Percentiles rank a stretch among this genome's conserved stretches.
phyloP scores from a whole-genome alignment of 2,888 invertebrate species.

The Serripes groenlandicus region DNA sequence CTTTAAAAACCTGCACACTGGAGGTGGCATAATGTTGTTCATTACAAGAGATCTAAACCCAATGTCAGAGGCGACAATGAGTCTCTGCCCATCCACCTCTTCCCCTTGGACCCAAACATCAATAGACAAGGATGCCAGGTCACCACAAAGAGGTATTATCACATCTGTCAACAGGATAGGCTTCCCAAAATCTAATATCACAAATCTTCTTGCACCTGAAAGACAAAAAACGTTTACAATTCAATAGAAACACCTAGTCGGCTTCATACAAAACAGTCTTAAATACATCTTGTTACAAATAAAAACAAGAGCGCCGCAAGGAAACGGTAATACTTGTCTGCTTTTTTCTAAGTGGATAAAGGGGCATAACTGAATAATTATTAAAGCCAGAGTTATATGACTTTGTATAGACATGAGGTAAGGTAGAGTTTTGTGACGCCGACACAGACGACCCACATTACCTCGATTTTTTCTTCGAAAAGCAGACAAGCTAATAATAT shows the following conservation, averaged over 20 bases:
- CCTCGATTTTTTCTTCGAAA: too few species aligned
- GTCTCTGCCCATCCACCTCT: constrained; percentile 93
- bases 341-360: too few species aligned
- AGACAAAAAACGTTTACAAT: constrained; percentile 1
- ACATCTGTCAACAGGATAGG: constrained; percentile 95
- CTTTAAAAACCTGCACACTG: constrained; percentile 95
- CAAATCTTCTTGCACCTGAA: constrained; percentile 93
- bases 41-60: constrained; percentile 94
- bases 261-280: too few species aligned
- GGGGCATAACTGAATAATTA: too few species aligned
- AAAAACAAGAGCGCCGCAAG: too few species aligned
- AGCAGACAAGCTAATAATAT: too few species aligned
- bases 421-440: too few species aligned
- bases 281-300: too few species aligned
- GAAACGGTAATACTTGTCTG: too few species aligned
- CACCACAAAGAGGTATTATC: constrained; percentile 87
- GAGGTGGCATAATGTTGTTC: constrained; percentile 95
- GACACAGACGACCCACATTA: too few species aligned
- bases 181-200: constrained; percentile 96
- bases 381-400: too few species aligned
- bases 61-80: constrained; percentile 95
- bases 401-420: too few species aligned
- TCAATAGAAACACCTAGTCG: background rate
- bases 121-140: constrained; percentile 92
- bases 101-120: constrained; percentile 96